These are phyloP conservation scores for Julus scanicus DNA, from an alignment of 2,888 invertebrate genomes.

Conservation along the genomic window DNA sequence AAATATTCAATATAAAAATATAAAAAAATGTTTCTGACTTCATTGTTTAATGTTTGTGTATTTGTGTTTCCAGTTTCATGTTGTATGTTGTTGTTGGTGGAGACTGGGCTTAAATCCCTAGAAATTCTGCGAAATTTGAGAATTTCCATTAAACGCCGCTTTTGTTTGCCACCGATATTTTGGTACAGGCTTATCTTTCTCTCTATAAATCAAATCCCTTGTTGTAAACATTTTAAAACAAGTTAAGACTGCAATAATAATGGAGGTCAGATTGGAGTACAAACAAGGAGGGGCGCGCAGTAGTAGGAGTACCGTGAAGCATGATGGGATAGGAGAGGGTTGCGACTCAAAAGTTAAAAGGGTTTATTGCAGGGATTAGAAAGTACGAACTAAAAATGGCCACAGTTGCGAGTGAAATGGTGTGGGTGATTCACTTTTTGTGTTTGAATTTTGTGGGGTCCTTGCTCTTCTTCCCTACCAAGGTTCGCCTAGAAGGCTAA, in stretches of 20 bases:
- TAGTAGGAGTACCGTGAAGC: background rate
- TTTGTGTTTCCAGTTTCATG: too few species aligned
- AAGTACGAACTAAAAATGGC: background rate
- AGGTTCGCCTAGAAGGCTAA: too few species aligned
- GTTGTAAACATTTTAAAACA: constrained; percentile 33
- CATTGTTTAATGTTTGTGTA: too few species aligned
- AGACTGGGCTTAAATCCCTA: too few species aligned
- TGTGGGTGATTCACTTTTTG: constrained; percentile 10
- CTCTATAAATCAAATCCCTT: constrained; percentile 21
- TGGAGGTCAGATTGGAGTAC: constrained; percentile 6
- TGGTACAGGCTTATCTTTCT: constrained; percentile 10
- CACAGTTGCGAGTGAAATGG: background rate
- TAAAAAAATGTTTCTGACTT: too few species aligned
- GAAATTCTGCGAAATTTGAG: background rate
- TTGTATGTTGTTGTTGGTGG: too few species aligned
- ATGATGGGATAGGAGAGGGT: background rate
- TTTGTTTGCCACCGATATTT: background rate
- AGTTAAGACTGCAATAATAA: constrained; percentile 33
- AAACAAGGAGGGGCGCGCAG: constrained; percentile 4
- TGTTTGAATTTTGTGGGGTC: too few species aligned
- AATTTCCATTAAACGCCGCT: background rate
- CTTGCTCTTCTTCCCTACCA: background rate
- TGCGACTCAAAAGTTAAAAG: background rate
- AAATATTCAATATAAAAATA: too few species aligned
- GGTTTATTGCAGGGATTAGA: constrained; percentile 25